phyloP scores from a whole-genome alignment of 2,113 vertebrate species.

The Deroptyus accipitrinus region DNA sequence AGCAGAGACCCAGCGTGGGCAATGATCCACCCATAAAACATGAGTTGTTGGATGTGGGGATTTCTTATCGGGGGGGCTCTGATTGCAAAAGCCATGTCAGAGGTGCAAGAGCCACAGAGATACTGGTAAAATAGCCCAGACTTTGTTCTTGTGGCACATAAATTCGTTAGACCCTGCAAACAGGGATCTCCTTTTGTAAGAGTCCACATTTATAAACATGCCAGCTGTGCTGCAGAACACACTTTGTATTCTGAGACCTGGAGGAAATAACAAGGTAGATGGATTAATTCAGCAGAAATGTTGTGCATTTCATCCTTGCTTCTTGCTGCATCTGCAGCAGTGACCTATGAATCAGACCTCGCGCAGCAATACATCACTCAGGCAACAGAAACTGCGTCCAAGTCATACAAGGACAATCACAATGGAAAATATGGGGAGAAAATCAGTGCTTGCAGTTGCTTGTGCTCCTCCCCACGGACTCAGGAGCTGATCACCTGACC shows the following conservation, averaged over 20 bases:
- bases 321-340: not conserved
- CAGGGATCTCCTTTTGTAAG: not conserved
- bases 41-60: not conserved
- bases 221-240: not conserved
- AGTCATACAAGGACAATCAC: not conserved
- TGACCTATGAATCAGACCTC: not conserved
- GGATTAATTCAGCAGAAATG: not conserved
- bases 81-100: not conserved
- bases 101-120: not conserved
- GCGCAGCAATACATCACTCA: not conserved
- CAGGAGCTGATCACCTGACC: not conserved
- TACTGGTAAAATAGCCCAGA: fast-evolving
- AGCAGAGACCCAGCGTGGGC: not conserved
- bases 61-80: not conserved
- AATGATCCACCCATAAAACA: not conserved
- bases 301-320: not conserved
- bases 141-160: not conserved
- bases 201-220: not conserved
- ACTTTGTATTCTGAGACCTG: not conserved
- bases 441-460: not conserved
- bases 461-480: not conserved
- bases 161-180: not conserved
- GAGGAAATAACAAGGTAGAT: not conserved
- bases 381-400: not conserved
- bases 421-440: not conserved